These are phyloP conservation scores for Aphrophora alni DNA, from an alignment of 2,888 invertebrate genomes.

Conservation along the genomic window DNA sequence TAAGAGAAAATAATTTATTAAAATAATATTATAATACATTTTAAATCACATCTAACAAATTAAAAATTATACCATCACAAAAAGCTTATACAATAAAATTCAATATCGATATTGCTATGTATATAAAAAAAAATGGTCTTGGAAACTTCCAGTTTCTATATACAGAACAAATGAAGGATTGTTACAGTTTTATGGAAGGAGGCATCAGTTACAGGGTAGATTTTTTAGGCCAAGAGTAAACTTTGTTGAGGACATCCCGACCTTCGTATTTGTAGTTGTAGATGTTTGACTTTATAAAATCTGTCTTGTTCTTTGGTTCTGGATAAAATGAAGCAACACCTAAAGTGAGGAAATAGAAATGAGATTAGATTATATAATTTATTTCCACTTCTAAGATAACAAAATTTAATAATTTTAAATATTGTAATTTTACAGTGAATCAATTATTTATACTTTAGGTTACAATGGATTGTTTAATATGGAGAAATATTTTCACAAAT, in stretches of 20 bases:
- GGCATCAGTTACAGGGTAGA: background rate
- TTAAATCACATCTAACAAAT: background rate
- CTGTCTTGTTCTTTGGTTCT: background rate
- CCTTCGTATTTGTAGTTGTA: background rate
- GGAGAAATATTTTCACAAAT: too few relatives aligned
- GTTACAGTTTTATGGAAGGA: background rate
- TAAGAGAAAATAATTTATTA: conserved; percentile 2
- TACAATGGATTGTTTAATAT: too few relatives aligned
- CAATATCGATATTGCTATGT: background rate
- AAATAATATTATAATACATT: conserved; percentile 1
- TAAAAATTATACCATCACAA: background rate
- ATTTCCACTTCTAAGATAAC: too few relatives aligned
- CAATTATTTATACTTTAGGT: too few relatives aligned
- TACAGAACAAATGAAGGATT: background rate
- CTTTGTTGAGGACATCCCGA: background rate
- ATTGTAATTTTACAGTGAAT: too few relatives aligned
- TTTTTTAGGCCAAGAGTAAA: background rate
- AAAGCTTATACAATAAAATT: background rate
- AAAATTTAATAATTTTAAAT: too few relatives aligned
- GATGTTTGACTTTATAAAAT: background rate
- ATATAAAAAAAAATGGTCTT: background rate
- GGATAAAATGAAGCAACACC: background rate
- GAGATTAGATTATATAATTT: too few relatives aligned
- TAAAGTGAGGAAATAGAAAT: too few relatives aligned
- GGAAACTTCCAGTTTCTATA: background rate